Evolutionary conservation across 2,113 vertebrate species (phyloP).

Genomic region (Choloepus hoffmanni): DNA sequence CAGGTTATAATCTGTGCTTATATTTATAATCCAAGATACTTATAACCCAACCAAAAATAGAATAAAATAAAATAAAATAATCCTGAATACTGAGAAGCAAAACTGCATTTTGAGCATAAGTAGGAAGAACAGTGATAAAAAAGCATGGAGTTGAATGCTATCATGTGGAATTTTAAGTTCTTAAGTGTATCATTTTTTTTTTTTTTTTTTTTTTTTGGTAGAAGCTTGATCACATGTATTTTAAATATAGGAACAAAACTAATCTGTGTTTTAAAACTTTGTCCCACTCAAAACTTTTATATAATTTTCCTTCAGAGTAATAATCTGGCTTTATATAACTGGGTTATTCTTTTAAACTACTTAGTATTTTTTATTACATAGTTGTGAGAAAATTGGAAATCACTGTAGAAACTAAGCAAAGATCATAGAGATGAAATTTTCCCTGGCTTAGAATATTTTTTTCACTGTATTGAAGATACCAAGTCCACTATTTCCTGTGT

Average conservation of each 20-base stretch:
- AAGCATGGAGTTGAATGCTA: slow-evolving; percentile 18
- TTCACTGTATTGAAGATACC: background rate
- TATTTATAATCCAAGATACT: background rate
- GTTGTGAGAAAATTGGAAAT: background rate
- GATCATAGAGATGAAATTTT: slow-evolving; percentile 28
- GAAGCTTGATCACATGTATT: slow-evolving; percentile 26
- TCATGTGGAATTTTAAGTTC: slow-evolving; percentile 14
- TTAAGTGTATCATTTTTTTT: background rate
- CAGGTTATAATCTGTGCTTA: background rate
- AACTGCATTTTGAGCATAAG: background rate
- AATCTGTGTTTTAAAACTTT: slow-evolving; percentile 58
- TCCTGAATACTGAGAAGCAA: background rate
- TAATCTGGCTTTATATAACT: slow-evolving; percentile 51
- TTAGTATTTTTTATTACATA: slow-evolving; percentile 31
- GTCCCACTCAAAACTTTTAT: slow-evolving; percentile 65
- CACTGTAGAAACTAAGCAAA: background rate
- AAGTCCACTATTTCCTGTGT: background rate
- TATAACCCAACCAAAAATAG: background rate
- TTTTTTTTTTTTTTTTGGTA: background rate
- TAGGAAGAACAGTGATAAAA: background rate
- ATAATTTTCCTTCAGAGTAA: slow-evolving; percentile 58
- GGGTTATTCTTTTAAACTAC: slow-evolving; percentile 47
- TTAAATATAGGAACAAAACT: slow-evolving; percentile 64
- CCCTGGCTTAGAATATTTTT: slow-evolving; percentile 15
- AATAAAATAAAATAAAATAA: background rate